Evolutionary conservation across 1,140 invertebrate genomes (phyloP), one percentile per base, ranked within the genome.

Genomic region (Drosophila sp.): DNA sequence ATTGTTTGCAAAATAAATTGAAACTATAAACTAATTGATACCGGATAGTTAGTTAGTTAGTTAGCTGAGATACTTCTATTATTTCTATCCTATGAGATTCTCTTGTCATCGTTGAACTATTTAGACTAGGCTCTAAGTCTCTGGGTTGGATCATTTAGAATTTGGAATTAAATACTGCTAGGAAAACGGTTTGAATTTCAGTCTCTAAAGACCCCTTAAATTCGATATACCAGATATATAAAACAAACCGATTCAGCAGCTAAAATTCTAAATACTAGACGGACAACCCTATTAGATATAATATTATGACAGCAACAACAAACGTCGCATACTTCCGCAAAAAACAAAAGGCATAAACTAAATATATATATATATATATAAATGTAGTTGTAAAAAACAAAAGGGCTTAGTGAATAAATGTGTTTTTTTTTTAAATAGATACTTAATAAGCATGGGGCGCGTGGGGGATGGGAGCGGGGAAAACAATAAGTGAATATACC

Each of bases 321-420:
- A 78, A 63, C 78, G 67, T 63, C 80, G 79, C 70, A 75, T 35
- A 78, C 79, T 82, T 82, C 79, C 79, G 79, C 65, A 72, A 70
- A 72, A 27, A 23, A 29, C 41, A 41, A 44, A 23, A 61, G 69
- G 70, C 60, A 61, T 60, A 70, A 60, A 47, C 62, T 66, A 44
- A 58, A 11, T 61, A 60, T 80, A 79, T 60, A 66, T 65, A 58
- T 27, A 27, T 27, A 50, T 50, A 50, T 50, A 4, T 10, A 50
- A 27, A 3, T 27, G 7, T 8, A 50, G 44, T 50, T 10, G 27
- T 27, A 7, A 50, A 50, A 23, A 50, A 27, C 1, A 23, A 50
- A 10, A 50, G 44, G 25, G 44, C 44, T 50, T 50, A 50, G 44
- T 50, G 23, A 50, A 50, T 27, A 25, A 50, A 38, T 38, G 35